Conservation (phyloP, 2,113 vertebrate species). For the Xenopus tropicalis region UCB_Xtro_10.0 CM004444.2:25819001-25819500, state of each 20-base stretch:
- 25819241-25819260: conserved; percentile 49
- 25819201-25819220: conserved; percentile 38
- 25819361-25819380: background rate
- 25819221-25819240: conserved; percentile 45
- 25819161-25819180: background rate
- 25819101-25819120: conserved; percentile 23
- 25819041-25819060: no score
- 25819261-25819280: conserved; percentile 44
- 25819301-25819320: conserved; percentile 14
- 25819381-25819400: background rate
- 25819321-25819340: background rate
- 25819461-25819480: conserved; percentile 56
- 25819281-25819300: conserved; percentile 35
- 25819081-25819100: conserved; percentile 23
- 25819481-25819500: conserved; percentile 57
- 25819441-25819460: conserved; percentile 50
- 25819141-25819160: no score
- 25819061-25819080: background rate
- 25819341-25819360: background rate
- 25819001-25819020: no score
- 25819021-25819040: no score
- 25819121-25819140: conserved; percentile 27
- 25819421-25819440: conserved; percentile 49
- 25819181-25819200: conserved; percentile 18
- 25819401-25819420: conserved; percentile 1